Conservation (phyloP, 2,888 invertebrate genomes). For the Desoria tigrina region DNA sequence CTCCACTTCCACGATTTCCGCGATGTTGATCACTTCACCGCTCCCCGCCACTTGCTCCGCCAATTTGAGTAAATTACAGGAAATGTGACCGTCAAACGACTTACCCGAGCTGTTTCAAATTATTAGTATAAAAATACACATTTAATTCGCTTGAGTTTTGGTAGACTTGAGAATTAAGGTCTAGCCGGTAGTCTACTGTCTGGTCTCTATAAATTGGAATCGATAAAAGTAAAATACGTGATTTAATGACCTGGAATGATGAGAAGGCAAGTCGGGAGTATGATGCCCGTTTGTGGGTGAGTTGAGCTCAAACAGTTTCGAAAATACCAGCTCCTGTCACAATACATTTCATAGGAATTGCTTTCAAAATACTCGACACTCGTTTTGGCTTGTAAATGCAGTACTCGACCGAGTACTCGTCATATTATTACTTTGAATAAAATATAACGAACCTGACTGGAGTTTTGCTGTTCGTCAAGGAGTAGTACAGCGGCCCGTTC, state of each 20-base stretch:
- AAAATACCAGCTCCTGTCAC: constrained; percentile 55
- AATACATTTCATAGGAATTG: not conserved
- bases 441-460: constrained; percentile 44
- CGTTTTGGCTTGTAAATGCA: no score
- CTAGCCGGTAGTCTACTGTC: no score
- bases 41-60: constrained; percentile 60
- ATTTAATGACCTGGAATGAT: no score
- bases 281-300: constrained; percentile 54
- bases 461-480: constrained; percentile 55
- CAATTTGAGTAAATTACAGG: constrained; percentile 55
- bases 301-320: constrained; percentile 57
- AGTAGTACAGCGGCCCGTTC: constrained; percentile 61
- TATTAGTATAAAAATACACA: no score
- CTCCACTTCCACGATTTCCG: constrained; percentile 58
- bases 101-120: constrained; percentile 32
- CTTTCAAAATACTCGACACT: no score
- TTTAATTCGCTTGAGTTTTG: not conserved
- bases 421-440: no score
- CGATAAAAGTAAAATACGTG: constrained; percentile 31
- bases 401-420: no score
- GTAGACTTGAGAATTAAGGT: no score
- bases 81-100: constrained; percentile 54
- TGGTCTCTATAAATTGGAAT: no score
- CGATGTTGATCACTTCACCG: constrained; percentile 61
- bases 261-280: constrained; percentile 20